Conservation (phyloP, 2,113 vertebrate species). For the Origma solitaria region DNA sequence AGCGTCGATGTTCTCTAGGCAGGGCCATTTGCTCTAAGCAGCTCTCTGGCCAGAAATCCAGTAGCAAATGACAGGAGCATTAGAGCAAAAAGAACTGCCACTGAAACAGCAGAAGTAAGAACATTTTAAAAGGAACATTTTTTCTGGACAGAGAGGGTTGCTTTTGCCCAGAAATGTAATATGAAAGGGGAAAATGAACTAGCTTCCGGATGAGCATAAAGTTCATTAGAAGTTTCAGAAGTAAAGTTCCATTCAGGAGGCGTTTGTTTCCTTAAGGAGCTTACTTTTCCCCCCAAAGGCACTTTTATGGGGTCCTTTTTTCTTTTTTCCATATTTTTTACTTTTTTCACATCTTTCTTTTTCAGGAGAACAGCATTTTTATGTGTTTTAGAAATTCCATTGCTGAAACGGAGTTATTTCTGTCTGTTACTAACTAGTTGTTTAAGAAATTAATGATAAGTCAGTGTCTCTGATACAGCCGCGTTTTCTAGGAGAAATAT, state of each 20-base stretch:
- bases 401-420: not conserved
- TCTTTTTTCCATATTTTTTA: not conserved
- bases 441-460: not conserved
- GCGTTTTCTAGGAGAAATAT: not conserved
- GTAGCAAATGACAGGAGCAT: not conserved
- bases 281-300: accelerated
- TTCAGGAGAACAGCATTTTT: not conserved
- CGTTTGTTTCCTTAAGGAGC: not conserved
- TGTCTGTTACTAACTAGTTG: not conserved
- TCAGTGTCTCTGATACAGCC: not conserved
- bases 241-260: not conserved
- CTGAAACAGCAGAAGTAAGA: not conserved
- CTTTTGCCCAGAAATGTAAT: not conserved
- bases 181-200: not conserved
- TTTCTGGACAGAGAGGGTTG: not conserved
- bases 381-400: not conserved
- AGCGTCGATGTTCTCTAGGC: not conserved
- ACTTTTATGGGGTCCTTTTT: not conserved
- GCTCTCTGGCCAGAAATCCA: not conserved
- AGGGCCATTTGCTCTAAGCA: not conserved
- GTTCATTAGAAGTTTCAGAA: not conserved
- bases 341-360: not conserved
- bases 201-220: not conserved
- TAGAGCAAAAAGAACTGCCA: not conserved
- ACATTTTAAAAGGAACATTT: not conserved